Evolutionary conservation across 2,797 vertebrate species (phyloP).

Genomic region (Borostomias antarcticus): DNA sequence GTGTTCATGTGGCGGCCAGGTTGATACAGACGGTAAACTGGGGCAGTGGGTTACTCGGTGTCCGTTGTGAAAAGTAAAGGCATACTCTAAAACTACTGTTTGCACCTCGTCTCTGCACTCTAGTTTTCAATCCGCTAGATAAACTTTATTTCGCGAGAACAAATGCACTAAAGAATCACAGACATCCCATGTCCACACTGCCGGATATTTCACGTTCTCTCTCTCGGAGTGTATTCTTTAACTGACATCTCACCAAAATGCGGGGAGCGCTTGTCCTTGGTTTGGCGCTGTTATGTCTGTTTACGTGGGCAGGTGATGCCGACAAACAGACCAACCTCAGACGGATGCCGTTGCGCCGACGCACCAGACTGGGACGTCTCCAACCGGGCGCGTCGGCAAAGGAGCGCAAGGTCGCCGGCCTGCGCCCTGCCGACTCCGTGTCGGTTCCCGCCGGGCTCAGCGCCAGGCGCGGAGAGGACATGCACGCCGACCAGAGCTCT

Average conservation of each 20-base stretch:
- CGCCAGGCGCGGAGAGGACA: slow-evolving; percentile 50
- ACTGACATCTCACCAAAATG: slow-evolving; percentile 70
- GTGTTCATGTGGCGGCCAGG: neutral
- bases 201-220: slow-evolving; percentile 38
- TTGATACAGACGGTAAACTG: neutral
- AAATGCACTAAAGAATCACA: slow-evolving; percentile 54
- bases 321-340: slow-evolving; percentile 59
- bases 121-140: slow-evolving; percentile 40
- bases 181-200: slow-evolving; percentile 32
- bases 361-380: slow-evolving; percentile 47
- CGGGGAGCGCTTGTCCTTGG: slow-evolving; percentile 70
- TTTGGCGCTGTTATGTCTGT: slow-evolving; percentile 73
- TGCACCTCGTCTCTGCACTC: slow-evolving; percentile 16
- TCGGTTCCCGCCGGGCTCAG: slow-evolving; percentile 54
- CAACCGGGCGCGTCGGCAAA: slow-evolving; percentile 49
- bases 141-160: slow-evolving; percentile 19
- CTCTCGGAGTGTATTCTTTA: slow-evolving; percentile 19
- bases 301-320: slow-evolving; percentile 76
- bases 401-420: slow-evolving; percentile 21
- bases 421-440: slow-evolving; percentile 41
- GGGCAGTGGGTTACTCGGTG: neutral
- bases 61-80: slow-evolving; percentile 9
- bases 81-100: slow-evolving; percentile 40
- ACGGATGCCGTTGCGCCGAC: slow-evolving; percentile 52
- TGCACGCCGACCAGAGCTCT: slow-evolving; percentile 58